A percentile compares a stretch with the other conserved stretches of the same genome.
phyloP scores from a whole-genome alignment of 2,888 invertebrate genomes.

The Ischnura elegans region DNA sequence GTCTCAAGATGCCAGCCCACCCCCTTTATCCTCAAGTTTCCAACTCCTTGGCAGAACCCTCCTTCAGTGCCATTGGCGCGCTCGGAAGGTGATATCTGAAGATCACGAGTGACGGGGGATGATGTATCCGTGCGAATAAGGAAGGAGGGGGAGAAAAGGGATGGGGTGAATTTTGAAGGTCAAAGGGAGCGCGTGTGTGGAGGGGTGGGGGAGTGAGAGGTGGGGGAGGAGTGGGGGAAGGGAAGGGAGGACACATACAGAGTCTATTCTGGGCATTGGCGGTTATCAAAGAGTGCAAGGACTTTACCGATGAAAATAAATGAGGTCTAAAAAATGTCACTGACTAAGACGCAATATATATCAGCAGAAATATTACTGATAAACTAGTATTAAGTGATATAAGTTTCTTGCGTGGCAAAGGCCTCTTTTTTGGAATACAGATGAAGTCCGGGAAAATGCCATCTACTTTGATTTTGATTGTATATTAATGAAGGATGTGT shows the following conservation, averaged over 20 bases:
- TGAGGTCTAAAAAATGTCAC: no score
- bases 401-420: no score
- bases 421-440: no score
- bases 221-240: background rate
- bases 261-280: background rate
- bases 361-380: no score
- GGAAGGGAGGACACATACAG: background rate
- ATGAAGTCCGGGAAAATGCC: no score
- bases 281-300: no score
- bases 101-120: background rate
- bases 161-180: slow-evolving; percentile 27
- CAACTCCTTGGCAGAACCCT: background rate
- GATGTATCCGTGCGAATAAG: background rate
- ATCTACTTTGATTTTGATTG: no score
- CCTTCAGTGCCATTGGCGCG: background rate
- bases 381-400: no score
- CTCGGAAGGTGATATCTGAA: background rate
- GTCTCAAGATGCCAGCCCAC: background rate
- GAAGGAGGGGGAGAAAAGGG: background rate
- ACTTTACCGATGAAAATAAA: no score
- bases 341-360: no score
- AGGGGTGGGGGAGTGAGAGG: background rate
- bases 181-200: slow-evolving; percentile 45
- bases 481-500: no score
- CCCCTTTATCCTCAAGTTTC: background rate